Base-by-base conservation (phyloP, 2,113 vertebrate species). In the Alectura lathami region DNA sequence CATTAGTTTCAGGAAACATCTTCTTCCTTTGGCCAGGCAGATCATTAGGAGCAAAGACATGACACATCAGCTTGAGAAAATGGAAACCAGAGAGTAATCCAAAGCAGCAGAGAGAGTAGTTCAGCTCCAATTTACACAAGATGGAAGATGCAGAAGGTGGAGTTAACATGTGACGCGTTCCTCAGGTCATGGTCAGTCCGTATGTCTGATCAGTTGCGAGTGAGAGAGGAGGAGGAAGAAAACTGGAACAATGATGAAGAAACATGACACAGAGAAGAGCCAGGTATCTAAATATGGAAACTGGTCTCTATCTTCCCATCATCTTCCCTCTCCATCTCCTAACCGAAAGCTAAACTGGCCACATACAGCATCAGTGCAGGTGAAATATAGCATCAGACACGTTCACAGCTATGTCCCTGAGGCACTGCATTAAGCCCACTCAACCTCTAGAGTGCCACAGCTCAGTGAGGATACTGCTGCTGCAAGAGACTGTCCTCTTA, bases 61-160 rank as follows among this genome's bases (percentile, higher is more conserved):
- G 21, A 17, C 17, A 45, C 30, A 63, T 59, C 53, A 54, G 26
- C 2, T 2, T 20, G 57, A 85, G 70, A 54, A 69, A 89, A 81
- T 40, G 21, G 69, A 82, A 91, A 38, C 11, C 56, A 42, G 43
- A 3, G 15, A 79, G 67, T 32, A 85, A 88, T 47, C 51, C 70
- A 75, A 78, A 62, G 17, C 36, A 86, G 59, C 40, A 84, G 59
- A 75, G 30, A 50, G 0, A 83, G 47, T 26, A 74, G 81, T 80
- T 92, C 62, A 81, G 36, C n/a, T 86, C 38, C 22, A 77, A 78
- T 86, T 91, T 92, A 77, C 47, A 94, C 43, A 74, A 48, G 91
- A 48, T 38, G 29, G 42, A 76, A 86, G 73, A 56, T 8, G 0
- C 3, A 81, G 77, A 13, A 67, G 7, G 26, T 45, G 38, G 14